Conservation (phyloP, 2,888 invertebrate species). For the Argyresthia albistria region DNA sequence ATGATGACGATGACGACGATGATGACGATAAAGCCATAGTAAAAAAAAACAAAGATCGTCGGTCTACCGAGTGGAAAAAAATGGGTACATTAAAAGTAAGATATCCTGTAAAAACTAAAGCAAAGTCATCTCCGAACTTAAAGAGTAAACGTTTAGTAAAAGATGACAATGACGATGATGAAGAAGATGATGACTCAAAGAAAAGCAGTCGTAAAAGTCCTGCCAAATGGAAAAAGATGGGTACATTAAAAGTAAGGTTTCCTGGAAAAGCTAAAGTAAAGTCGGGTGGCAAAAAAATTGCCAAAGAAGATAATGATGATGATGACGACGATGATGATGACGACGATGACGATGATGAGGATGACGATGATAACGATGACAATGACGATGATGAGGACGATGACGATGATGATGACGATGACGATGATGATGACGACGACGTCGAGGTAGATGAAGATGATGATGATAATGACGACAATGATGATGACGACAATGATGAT, state of each 20-base stretch:
- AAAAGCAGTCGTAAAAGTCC: too few species aligned
- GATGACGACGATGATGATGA: constrained; percentile 34
- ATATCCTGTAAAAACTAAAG: not conserved
- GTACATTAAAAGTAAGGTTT: not conserved
- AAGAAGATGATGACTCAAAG: constrained; percentile 23
- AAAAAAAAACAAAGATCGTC: constrained; percentile 14
- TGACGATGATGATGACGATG: constrained; percentile 47
- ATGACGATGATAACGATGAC: constrained; percentile 30
- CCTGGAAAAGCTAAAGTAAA: not conserved
- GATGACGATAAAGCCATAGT: constrained; percentile 45
- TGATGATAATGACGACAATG: constrained; percentile 43
- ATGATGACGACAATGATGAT: constrained; percentile 26
- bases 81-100: not conserved
- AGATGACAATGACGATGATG: constrained; percentile 36
- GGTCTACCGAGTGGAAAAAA: not conserved
- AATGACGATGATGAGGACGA: constrained; percentile 53
- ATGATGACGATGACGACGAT: constrained; percentile 51
- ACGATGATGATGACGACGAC: constrained; percentile 48
- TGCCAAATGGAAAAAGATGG: not conserved
- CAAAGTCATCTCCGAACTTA: not conserved
- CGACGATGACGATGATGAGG: constrained; percentile 27
- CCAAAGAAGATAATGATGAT: constrained; percentile 38
- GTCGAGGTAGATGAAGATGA: constrained; percentile 57
- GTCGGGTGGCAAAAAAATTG: constrained; percentile 37
- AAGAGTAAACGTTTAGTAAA: constrained; percentile 43